Percentiles rank a stretch among this genome's conserved stretches.
Evolutionary conservation across 2,113 vertebrate species (phyloP).

Genomic region (Lagopus muta): DNA sequence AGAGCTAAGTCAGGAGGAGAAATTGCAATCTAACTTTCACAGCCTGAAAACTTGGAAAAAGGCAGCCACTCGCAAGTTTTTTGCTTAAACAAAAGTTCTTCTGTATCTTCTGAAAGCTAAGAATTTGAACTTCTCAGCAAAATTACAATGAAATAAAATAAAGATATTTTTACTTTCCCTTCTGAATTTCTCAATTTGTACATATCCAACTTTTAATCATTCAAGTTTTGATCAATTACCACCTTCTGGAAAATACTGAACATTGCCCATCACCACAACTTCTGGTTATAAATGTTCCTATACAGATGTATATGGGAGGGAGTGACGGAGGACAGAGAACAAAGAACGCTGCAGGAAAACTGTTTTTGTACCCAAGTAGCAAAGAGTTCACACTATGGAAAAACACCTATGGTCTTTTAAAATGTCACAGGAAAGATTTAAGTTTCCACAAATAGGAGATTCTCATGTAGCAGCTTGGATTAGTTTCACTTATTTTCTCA

Average conservation of each 20-base stretch:
- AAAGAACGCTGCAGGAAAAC: background rate
- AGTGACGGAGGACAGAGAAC: background rate
- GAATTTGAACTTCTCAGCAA: slow-evolving; percentile 27
- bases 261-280: background rate
- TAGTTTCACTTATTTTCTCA: background rate
- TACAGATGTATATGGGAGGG: background rate
- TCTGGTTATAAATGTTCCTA: background rate
- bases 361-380: background rate
- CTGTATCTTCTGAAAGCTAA: slow-evolving; percentile 18
- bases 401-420: background rate
- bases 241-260: slow-evolving; percentile 21
- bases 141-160: background rate
- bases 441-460: background rate
- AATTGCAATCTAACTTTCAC: slow-evolving; percentile 39
- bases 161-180: background rate
- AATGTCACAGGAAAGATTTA: background rate
- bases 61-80: background rate
- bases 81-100: background rate
- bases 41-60: slow-evolving; percentile 40
- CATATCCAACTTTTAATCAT: background rate
- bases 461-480: background rate
- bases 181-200: slow-evolving; percentile 36
- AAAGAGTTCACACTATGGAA: background rate
- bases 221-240: slow-evolving; percentile 22
- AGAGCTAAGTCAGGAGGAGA: slow-evolving; percentile 45